These are phyloP conservation scores for Microctonus brassicae DNA, from an alignment of 2,888 invertebrate species.

Conservation along the genomic window DNA sequence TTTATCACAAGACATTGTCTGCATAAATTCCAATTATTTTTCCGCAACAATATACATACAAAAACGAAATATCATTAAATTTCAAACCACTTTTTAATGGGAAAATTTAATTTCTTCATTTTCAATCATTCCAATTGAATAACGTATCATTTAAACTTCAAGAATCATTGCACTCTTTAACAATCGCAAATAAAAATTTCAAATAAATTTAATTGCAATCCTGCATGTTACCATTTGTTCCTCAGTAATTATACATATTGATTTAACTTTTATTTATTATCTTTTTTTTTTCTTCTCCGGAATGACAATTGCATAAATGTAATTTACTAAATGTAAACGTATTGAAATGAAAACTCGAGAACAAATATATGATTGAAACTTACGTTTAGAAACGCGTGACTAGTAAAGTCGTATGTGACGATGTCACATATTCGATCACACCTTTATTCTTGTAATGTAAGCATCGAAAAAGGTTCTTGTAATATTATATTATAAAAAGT, in stretches of 20 bases:
- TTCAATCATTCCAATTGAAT: too few relatives aligned
- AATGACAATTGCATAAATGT: constrained; percentile 29
- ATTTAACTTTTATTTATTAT: not conserved
- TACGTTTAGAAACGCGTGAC: constrained; percentile 64
- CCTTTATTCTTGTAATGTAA: constrained; percentile 39
- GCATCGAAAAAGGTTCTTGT: constrained; percentile 34
- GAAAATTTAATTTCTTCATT: not conserved
- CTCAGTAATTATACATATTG: not conserved
- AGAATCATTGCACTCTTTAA: not conserved
- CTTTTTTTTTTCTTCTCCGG: constrained; percentile 1
- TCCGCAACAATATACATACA: constrained; percentile 3
- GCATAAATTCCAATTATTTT: constrained; percentile 33
- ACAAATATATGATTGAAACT: constrained; percentile 62
- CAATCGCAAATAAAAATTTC: not conserved
- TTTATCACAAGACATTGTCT: constrained; percentile 49
- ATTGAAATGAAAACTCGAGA: constrained; percentile 20
- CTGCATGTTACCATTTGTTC: not conserved
- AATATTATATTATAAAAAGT: constrained; percentile 48
- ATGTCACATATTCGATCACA: constrained; percentile 58
- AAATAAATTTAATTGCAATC: constrained; percentile 1
- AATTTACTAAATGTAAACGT: constrained; percentile 7
- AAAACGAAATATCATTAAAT: not conserved
- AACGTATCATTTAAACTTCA: constrained; percentile 23
- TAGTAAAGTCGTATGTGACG: constrained; percentile 63
- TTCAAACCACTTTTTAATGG: too few relatives aligned